Conservation (phyloP, 1,140 invertebrate genomes). For the Drosophila sucinea region DNA sequence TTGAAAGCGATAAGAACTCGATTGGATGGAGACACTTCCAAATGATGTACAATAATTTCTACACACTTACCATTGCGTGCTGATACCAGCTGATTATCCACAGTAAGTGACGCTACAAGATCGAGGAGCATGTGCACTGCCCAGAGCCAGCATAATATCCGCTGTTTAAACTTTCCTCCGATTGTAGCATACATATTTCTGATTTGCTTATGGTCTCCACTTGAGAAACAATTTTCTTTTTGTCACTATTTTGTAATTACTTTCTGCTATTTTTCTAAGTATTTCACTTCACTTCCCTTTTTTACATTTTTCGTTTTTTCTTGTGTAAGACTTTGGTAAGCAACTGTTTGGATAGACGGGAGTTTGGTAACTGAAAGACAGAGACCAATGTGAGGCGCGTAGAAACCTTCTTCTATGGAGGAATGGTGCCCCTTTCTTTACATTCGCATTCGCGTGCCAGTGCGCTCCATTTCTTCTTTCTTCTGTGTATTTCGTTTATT, state of each 20-base stretch:
- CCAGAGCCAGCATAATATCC: slow-evolving; percentile 35
- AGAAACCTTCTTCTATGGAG: slow-evolving; percentile 63
- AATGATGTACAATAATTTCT: not conserved
- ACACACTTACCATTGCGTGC: slow-evolving; percentile 75
- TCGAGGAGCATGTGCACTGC: slow-evolving; percentile 33
- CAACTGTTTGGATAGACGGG: slow-evolving; percentile 61
- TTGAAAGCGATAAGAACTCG: too few relatives aligned
- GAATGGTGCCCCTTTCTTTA: slow-evolving; percentile 51
- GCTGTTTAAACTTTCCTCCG: slow-evolving; percentile 20
- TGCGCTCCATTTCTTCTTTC: slow-evolving; percentile 47
- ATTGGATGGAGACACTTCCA: too few relatives aligned
- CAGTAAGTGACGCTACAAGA: slow-evolving; percentile 49
- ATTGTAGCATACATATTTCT: slow-evolving; percentile 39
- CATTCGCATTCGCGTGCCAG: slow-evolving; percentile 63
- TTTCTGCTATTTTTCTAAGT: slow-evolving; percentile 16
- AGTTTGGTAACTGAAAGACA: slow-evolving; percentile 66
- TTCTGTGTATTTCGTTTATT: slow-evolving; percentile 36
- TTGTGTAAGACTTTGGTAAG: slow-evolving; percentile 32
- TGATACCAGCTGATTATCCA: slow-evolving; percentile 81
- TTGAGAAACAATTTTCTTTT: slow-evolving; percentile 10
- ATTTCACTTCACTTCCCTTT: slow-evolving; percentile 26
- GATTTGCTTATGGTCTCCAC: not conserved
- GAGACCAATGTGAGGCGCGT: slow-evolving; percentile 35
- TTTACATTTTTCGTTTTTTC: slow-evolving; percentile 22
- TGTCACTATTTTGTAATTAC: slow-evolving; percentile 17